Evolutionary conservation across 2,797 vertebrate genomes (phyloP).

Genomic region (Karalla daura): DNA sequence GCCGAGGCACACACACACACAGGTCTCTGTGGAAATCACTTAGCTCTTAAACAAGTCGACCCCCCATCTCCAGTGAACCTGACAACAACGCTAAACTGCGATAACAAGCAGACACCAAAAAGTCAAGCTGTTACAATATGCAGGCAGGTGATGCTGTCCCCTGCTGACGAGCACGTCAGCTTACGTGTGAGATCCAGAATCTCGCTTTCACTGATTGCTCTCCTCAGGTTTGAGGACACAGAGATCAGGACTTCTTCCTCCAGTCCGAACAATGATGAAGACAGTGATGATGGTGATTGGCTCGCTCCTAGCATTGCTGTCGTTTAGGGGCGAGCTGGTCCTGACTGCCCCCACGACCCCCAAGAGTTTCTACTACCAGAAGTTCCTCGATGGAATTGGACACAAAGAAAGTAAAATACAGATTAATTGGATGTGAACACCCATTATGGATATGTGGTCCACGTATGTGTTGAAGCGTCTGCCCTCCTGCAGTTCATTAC

Average conservation of each 20-base stretch:
- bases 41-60: no score
- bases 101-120: no score
- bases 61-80: no score
- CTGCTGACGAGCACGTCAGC: no score
- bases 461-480: not conserved
- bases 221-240: not conserved
- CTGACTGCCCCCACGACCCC: constrained; percentile 71
- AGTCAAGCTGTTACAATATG: no score
- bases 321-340: constrained; percentile 34
- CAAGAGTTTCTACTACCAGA: constrained; percentile 87
- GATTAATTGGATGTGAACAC: not conserved
- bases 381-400: constrained; percentile 70
- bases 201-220: not conserved
- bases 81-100: no score
- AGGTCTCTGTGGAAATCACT: no score
- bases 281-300: constrained; percentile 24
- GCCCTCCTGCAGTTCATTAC: constrained; percentile 70
- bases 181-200: no score
- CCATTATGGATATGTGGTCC: not conserved
- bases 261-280: constrained; percentile 2
- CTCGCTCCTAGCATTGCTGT: constrained; percentile 36
- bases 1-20: no score
- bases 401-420: constrained; percentile 77
- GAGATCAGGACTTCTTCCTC: not conserved
- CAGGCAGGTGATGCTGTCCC: no score